phyloP scores from a whole-genome alignment of 2,888 invertebrate species.

The Phyllotreta striolata region DNA sequence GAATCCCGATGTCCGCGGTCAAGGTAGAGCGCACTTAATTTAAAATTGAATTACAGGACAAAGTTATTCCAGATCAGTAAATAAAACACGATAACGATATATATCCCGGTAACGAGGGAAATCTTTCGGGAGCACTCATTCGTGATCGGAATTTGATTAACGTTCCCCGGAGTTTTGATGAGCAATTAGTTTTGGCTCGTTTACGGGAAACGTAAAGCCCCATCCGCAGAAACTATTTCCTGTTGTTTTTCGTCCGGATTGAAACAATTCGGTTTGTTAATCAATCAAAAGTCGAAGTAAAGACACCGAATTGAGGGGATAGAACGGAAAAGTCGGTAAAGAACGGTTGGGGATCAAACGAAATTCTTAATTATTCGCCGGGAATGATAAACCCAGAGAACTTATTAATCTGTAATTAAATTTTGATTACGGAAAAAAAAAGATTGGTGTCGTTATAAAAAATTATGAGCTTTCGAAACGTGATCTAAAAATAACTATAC shows the following conservation, averaged over 20 bases:
- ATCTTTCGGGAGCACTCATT: constrained; percentile 25
- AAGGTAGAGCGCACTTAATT: constrained; percentile 46
- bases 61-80: constrained; percentile 36
- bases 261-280: too few relatives aligned
- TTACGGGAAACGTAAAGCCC: constrained; percentile 3
- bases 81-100: constrained; percentile 31
- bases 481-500: too few relatives aligned
- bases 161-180: constrained; percentile 12
- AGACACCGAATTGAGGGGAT: too few relatives aligned
- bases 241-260: not conserved
- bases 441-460: too few relatives aligned
- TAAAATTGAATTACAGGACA: constrained; percentile 42
- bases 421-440: too few relatives aligned
- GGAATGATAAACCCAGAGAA: too few relatives aligned
- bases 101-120: constrained; percentile 27
- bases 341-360: too few relatives aligned
- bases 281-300: too few relatives aligned
- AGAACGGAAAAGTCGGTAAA: too few relatives aligned
- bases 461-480: too few relatives aligned
- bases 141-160: constrained; percentile 30
- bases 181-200: constrained; percentile 23
- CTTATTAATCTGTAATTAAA: too few relatives aligned
- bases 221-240: not conserved
- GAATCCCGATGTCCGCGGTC: constrained; percentile 37
- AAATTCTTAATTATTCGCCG: too few relatives aligned